These are phyloP conservation scores for Sarcophaga caerulescens DNA, from an alignment of 2,888 invertebrate species.

Conservation along the genomic window DNA sequence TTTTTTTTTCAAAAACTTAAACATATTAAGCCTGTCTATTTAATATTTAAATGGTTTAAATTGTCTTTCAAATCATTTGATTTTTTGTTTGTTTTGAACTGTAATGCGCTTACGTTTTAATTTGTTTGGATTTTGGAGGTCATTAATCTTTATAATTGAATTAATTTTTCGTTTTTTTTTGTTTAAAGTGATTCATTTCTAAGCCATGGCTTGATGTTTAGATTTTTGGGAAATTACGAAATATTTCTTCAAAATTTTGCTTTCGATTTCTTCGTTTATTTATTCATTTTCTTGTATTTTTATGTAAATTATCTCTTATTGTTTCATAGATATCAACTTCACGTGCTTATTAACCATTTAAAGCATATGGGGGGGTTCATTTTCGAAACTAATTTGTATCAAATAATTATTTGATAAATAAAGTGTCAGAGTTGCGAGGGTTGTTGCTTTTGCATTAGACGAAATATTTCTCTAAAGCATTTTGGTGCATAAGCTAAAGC, in stretches of 20 bases:
- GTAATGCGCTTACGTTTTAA: neutral
- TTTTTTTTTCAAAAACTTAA: neutral
- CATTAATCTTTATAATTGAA: slow-evolving; percentile 51
- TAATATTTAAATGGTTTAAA: neutral
- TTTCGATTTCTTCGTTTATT: neutral
- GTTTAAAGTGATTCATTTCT: neutral
- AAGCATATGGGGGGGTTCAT: neutral
- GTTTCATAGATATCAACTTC: neutral
- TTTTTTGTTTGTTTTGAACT: neutral
- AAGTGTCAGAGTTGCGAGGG: no score
- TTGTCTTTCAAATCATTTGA: no score
- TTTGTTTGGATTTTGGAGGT: slow-evolving; percentile 24
- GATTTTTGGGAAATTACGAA: slow-evolving; percentile 11
- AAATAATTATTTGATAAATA: no score
- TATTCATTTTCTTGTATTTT: neutral
- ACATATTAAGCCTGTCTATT: neutral
- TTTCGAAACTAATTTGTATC: no score
- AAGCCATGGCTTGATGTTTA: neutral
- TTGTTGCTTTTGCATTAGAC: no score
- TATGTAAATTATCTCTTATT: neutral
- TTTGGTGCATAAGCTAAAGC: no score
- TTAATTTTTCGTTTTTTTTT: neutral
- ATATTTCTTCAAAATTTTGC: neutral
- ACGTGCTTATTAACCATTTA: slow-evolving; percentile 19
- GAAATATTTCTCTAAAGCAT: no score